Conservation (phyloP, 2,797 vertebrate genomes). For the Vireo griseus region DNA sequence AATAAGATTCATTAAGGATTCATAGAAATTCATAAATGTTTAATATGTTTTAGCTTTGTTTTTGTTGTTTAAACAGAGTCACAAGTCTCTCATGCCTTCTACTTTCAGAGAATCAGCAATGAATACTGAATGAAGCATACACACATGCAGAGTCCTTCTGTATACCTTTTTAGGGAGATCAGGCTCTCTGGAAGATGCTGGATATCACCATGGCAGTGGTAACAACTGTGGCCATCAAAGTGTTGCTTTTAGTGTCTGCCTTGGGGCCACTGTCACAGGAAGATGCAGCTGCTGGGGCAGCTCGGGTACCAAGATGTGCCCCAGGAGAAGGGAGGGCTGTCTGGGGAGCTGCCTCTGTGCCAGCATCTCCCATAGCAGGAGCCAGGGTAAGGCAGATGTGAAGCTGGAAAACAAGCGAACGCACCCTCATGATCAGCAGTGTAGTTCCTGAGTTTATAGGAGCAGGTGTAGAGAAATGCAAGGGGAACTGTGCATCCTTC, state of each 20-base stretch:
- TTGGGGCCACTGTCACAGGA: background rate
- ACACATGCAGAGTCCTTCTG: background rate
- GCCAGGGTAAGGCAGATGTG: background rate
- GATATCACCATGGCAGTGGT: background rate
- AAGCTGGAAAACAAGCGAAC: background rate
- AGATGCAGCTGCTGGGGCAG: background rate
- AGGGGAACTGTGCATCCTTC: rapidly evolving
- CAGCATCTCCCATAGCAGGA: background rate
- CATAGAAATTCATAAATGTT: background rate
- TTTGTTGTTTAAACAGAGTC: background rate
- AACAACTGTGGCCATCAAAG: rapidly evolving
- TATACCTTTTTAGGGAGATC: background rate
- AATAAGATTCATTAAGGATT: background rate
- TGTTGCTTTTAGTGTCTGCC: background rate
- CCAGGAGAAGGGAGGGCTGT: background rate
- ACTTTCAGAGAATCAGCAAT: background rate
- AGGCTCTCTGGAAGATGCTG: background rate
- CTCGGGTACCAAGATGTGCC: rapidly evolving
- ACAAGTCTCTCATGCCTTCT: background rate
- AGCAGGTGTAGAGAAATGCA: background rate
- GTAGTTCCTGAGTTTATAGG: background rate
- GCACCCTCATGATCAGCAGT: rapidly evolving
- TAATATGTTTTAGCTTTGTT: background rate
- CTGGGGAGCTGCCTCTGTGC: rapidly evolving
- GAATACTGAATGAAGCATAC: background rate